These are phyloP conservation scores for Drosophila nannoptera DNA, from an alignment of 1,140 invertebrate species.

Conservation along the genomic window DNA sequence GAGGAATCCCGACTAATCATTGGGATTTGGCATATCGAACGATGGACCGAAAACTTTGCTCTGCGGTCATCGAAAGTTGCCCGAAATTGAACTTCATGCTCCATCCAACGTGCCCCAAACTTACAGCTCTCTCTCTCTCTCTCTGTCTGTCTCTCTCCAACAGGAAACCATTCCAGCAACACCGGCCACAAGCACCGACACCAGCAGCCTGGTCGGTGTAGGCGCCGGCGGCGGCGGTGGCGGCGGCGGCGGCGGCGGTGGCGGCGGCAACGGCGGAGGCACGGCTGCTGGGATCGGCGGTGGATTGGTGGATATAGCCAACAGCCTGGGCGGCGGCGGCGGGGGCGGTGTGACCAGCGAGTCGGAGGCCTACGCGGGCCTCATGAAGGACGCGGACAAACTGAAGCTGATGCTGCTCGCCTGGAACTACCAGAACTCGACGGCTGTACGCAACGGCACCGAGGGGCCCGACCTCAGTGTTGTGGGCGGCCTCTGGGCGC, in stretches of 20 bases:
- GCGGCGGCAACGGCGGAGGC: constrained; percentile 39
- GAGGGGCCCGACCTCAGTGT: constrained; percentile 79
- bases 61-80: constrained; percentile 58
- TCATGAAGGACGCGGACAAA: constrained; percentile 90
- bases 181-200: constrained; percentile 70
- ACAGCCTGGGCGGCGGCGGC: constrained; percentile 47
- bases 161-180: constrained; percentile 73
- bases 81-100: constrained; percentile 33
- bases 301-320: constrained; percentile 43
- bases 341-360: constrained; percentile 60
- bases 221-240: constrained; percentile 40
- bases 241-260: constrained; percentile 30
- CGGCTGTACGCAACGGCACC: constrained; percentile 80
- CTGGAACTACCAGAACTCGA: constrained; percentile 89
- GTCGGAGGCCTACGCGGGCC: constrained; percentile 73
- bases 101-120: constrained; percentile 1
- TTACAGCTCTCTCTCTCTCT: not conserved
- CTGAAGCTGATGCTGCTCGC: constrained; percentile 90
- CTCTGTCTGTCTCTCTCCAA: not conserved
- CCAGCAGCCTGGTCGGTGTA: constrained; percentile 60
- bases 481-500: constrained; percentile 88
- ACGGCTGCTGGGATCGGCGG: constrained; percentile 27
- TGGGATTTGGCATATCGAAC: constrained; percentile 70
- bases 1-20: constrained; percentile 55
- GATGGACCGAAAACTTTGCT: constrained; percentile 59